Percentiles rank a stretch among this genome's conserved stretches.
phyloP scores from a whole-genome alignment of 2,888 invertebrate genomes.

The Melanostoma scalare region DNA sequence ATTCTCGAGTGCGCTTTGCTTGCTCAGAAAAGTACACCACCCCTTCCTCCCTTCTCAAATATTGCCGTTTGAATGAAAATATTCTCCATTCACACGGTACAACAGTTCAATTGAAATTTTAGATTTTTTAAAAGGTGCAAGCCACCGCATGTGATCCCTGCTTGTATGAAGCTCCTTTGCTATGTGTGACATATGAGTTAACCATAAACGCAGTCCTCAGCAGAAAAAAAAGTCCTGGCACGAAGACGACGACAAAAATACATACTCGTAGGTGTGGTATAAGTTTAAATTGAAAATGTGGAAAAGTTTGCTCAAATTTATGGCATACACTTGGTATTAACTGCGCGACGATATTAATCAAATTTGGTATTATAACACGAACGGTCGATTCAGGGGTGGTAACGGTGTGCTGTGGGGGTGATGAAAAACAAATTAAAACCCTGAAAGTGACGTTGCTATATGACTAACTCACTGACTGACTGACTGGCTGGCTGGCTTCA shows the following conservation, averaged over 20 bases:
- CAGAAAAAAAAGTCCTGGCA: conserved; percentile 3
- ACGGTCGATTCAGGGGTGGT: neutral
- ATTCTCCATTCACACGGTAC: conserved; percentile 9
- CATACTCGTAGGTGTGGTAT: neutral
- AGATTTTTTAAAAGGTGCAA: conserved; percentile 37
- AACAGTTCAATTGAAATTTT: conserved; percentile 59
- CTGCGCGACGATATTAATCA: conserved; percentile 55
- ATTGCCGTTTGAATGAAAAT: conserved; percentile 38
- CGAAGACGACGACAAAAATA: neutral
- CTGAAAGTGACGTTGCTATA: conserved; percentile 26
- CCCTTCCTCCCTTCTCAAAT: conserved; percentile 1
- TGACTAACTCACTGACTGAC: neutral
- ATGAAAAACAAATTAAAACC: neutral
- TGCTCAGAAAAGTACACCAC: conserved; percentile 3
- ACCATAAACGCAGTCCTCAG: conserved; percentile 13
- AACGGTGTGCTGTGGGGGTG: neutral
- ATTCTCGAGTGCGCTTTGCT: conserved; percentile 43
- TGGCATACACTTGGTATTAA: conserved; percentile 18
- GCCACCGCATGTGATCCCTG: neutral
- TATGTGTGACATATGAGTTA: conserved; percentile 32
- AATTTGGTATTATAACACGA: conserved; percentile 36
- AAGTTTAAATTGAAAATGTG: conserved; percentile 59
- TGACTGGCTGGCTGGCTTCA: conserved; percentile 2
- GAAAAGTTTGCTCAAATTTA: conserved; percentile 53
- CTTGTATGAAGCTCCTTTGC: neutral